phyloP scores from a whole-genome alignment of 2,113 vertebrate species.

The Vombatus ursinus region DNA sequence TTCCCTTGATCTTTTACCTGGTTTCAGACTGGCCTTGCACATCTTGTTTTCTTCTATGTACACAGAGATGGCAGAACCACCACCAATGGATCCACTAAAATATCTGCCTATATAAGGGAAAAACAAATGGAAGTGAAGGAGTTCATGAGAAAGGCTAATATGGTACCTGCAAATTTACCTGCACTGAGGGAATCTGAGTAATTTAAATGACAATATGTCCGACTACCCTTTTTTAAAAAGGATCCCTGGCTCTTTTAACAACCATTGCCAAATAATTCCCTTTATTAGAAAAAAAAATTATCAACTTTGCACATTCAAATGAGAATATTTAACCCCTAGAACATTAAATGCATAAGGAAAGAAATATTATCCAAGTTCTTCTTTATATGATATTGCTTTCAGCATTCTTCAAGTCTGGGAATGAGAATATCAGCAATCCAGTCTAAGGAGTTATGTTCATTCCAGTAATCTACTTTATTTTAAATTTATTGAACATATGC shows the following conservation, averaged over 20 bases:
- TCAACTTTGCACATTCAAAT: neutral
- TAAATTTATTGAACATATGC: neutral
- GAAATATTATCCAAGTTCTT: neutral
- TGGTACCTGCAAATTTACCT: neutral
- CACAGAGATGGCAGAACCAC: neutral
- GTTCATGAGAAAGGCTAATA: neutral
- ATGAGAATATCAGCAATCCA: neutral
- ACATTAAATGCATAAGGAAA: neutral
- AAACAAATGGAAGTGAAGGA: neutral
- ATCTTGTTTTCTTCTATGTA: too few species aligned
- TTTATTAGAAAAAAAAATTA: neutral
- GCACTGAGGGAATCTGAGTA: neutral
- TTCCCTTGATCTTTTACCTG: neutral
- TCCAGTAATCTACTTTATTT: conserved; percentile 3
- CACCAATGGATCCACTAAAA: neutral
- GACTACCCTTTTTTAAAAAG: neutral
- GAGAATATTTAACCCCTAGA: neutral
- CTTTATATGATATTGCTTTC: neutral
- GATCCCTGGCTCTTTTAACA: neutral
- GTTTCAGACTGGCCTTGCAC: neutral
- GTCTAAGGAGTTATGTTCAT: neutral
- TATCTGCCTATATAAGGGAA: neutral
- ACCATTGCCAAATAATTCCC: neutral
- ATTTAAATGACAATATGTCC: neutral
- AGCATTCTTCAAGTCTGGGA: neutral